Evolutionary conservation across 1,140 invertebrate genomes (phyloP), one percentile per base, ranked within the genome.

Genomic region (Muscidifurax raptorellus): DNA sequence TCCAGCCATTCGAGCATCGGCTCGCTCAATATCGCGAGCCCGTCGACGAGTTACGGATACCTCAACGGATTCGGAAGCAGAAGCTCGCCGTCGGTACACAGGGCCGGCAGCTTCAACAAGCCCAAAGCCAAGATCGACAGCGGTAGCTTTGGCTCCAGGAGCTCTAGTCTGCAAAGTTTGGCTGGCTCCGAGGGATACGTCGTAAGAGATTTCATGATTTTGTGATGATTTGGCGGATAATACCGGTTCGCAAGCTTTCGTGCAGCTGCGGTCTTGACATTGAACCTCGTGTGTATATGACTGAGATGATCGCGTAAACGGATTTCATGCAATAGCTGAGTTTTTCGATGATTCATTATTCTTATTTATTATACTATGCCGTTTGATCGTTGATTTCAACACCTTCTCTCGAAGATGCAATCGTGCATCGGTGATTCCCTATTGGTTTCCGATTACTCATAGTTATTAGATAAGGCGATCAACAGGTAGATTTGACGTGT

Each of bases 141-240:
- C 69, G 25, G 12, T 18, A 88, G 76, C 69, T 90, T 93, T 52
- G 87, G 90, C 18, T 93, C 92, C 15, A 90, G 91, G 86, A 93
- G 93, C 85, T 91, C 92, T 22, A 93, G 93, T 85, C 80, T 93
- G n/a, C 91, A 94, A 83, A 94, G 94, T 89, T 89, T 94, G 84
- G 92, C 93, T 40, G 94, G 93, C 59, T 96, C 95, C 64, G 95
- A 96, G 91, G 95, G 95, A 91, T 96, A 96, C 87, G 93, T 93
- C 93, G 95, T 96, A 95, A 82, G 84, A 22, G 15, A 74, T 66
- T 84, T 64, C 9, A 7, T 32, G 10, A 6, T 40, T 40, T 44
- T 12, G 2, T 2, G 74, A 75, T 47, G 15, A 10, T 13, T 40
- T 10, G 1, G 0, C 36, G 36, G 10, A 40, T 40, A 40, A 9